Evolutionary conservation across 2,888 invertebrate species (phyloP).

Genomic region (Melanostoma scalare): DNA sequence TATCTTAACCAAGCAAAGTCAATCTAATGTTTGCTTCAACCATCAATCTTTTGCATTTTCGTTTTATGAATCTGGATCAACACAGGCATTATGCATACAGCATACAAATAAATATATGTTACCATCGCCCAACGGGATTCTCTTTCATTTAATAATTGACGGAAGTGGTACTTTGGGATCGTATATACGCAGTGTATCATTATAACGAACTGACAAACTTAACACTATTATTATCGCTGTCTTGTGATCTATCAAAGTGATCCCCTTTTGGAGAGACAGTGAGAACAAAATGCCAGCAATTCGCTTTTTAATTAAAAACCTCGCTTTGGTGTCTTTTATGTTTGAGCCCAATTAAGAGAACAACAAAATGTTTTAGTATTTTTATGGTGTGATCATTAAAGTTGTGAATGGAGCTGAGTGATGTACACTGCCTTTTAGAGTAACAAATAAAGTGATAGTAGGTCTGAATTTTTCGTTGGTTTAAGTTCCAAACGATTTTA

Average conservation of each 20-base stretch:
- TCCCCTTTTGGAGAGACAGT: slow-evolving; percentile 8
- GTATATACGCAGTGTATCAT: slow-evolving; percentile 7
- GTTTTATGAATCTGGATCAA: slow-evolving; percentile 39
- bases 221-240: slow-evolving; percentile 48
- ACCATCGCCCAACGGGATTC: too few species aligned
- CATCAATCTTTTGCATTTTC: slow-evolving; percentile 34
- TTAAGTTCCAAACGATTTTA: too few species aligned
- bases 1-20: slow-evolving; percentile 29
- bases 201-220: slow-evolving; percentile 52
- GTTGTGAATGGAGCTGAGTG: slow-evolving; percentile 8
- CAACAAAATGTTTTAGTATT: slow-evolving; percentile 8
- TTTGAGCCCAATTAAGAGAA: slow-evolving; percentile 48
- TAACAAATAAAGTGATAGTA: slow-evolving; percentile 15
- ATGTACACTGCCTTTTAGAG: background rate
- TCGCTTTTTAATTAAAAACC: slow-evolving; percentile 34
- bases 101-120: background rate
- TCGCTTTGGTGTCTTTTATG: slow-evolving; percentile 5
- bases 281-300: slow-evolving; percentile 23
- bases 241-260: slow-evolving; percentile 47
- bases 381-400: slow-evolving; percentile 36
- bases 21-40: slow-evolving; percentile 47
- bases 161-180: slow-evolving; percentile 50
- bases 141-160: slow-evolving; percentile 46
- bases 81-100: slow-evolving; percentile 3
- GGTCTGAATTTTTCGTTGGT: background rate